Evolutionary conservation across 2,888 invertebrate genomes (phyloP), one percentile per base, ranked within the genome.

Genomic region (Eupithecia dodoneata): DNA sequence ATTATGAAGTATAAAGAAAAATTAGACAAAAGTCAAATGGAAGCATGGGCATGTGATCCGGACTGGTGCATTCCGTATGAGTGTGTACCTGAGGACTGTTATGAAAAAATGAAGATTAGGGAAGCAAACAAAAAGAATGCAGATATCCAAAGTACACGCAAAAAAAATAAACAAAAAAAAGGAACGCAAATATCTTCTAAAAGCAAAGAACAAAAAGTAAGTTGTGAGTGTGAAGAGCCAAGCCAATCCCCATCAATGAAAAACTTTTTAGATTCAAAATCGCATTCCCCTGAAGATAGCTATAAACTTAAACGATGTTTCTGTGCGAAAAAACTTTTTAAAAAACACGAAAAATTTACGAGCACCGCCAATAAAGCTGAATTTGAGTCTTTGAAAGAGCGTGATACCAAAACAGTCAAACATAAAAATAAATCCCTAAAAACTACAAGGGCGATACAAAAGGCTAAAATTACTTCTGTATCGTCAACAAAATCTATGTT

Each of bases 1-100:
- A 73, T 90, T 59, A 77, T 74, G 49, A 79, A 89, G 70, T 87
- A 83, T 76, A 85, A 82, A 79, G 89, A 89, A 73, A 85, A 87
- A 52, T 74, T 87, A n/a, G 84, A 76, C 71, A 84, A 78, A 78
- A 76, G 77, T 73, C 52, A 66, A 13, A 55, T 84, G 44, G 81
- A 87, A 73, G 72, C 75, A n/a, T 81, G 81, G 74, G 79, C 76
- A 55, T 83, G 84, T 79, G 80, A 80, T 55, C 75, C 80, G 30
- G 81, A 76, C 52, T 78, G 47, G 71, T 86, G 85, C 77, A 49
- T 72, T 73, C 75, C 81, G 44, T 72, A 81, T 77, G 72, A 79
- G 65, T 80, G 81, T 65, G 49, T 72, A 3, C 77, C 79, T 10
- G 66, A 74, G 73, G 73, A 82, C 71, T 85, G 85, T 75, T 71